These are phyloP conservation scores for Chaetodon trifascialis DNA, from an alignment of 2,113 vertebrate species.

Conservation along the genomic window DNA sequence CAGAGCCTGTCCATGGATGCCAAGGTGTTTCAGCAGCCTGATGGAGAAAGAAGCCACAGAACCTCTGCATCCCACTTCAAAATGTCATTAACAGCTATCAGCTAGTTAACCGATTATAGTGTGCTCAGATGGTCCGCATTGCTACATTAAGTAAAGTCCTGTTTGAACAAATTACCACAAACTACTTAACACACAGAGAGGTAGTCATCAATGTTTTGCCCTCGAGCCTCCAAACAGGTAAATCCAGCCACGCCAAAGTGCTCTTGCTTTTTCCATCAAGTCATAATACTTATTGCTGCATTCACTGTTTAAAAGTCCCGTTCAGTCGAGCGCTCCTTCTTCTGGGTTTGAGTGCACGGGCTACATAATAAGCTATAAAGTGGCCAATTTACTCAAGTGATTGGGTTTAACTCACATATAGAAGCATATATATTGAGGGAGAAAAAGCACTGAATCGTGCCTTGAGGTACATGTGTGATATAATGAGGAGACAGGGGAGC, in stretches of 20 bases:
- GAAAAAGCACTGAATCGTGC: background rate
- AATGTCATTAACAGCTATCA: no score
- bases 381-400: background rate
- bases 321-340: background rate
- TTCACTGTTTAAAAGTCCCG: background rate
- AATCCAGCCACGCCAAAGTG: no score
- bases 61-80: no score
- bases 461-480: constrained; percentile 1
- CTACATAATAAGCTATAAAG: background rate
- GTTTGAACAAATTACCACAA: background rate
- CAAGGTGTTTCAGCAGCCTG: no score
- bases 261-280: background rate
- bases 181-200: background rate
- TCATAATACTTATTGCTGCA: background rate
- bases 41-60: no score
- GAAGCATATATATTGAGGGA: background rate
- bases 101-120: no score
- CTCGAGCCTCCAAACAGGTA: no score
- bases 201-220: no score
- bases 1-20: no score
- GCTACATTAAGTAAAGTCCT: no score
- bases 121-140: no score
- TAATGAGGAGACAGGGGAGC: constrained; percentile 24
- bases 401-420: background rate
- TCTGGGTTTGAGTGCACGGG: background rate